Evolutionary conservation across 2,888 invertebrate species (phyloP), one percentile per base, ranked within the genome.

Genomic region (Dyspetes luteomarginatus): DNA sequence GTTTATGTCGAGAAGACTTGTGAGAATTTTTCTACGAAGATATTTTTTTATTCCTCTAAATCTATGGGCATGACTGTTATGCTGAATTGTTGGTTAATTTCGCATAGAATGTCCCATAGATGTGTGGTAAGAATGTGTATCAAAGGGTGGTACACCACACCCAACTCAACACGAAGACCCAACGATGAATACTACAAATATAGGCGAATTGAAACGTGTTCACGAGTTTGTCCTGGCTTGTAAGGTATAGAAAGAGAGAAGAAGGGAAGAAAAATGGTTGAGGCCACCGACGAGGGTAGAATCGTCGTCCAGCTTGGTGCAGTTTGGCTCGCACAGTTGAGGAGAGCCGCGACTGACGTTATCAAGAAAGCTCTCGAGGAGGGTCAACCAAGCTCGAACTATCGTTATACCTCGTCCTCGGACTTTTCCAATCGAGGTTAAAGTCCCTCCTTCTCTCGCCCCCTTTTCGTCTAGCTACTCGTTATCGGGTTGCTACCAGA

Each of bases 381-480:
- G 71, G 62, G 9, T 72, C 45, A 67, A 58, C 58, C 50, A 26
- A 45, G 26, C 17, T 12, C 17, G 56, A 52, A 52, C 41, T 67
- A 58, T 43, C n/a, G 5, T 17, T 24, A 36, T 48, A 67, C 41
- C 36, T 65, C 64, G 62, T 73, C 64, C 65, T 56, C 64, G 58
- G 69, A 73, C 76, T 81, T 81, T 81, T 81, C 81, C 77, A 77
- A 81, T 81, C 74, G 77, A 45, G 73, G 43, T 24, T 74, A 17
- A 68, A 72, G 28, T 64, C 15, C 52, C 41, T 15, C 28, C n/a
- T 7, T 15, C 26, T 12, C 41, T 2, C 26, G 4, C 5, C 28
- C n/a, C 3, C 24, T 19, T 12, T 55, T 2, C 26, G 4, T 3
- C 22, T 9, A 45, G 64, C 43, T 52, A 77, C 73, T 81, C 81